These are phyloP conservation scores for Drosophila orena DNA, from an alignment of 1,140 invertebrate genomes.

Conservation along the genomic window DNA sequence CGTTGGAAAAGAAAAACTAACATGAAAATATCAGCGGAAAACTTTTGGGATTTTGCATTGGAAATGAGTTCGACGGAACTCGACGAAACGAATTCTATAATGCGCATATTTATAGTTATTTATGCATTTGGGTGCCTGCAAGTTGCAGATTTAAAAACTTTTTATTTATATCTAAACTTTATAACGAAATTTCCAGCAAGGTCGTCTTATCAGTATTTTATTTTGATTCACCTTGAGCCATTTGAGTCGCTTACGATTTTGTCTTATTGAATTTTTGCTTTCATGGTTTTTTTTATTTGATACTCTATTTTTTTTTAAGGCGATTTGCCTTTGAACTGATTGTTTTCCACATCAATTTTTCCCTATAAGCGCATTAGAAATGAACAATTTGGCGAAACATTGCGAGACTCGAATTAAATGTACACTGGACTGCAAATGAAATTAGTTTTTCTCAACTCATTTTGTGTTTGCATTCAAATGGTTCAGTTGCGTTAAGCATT, in stretches of 20 bases:
- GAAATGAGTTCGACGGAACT: conserved; percentile 3
- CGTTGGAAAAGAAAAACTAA: background rate
- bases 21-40: conserved; percentile 5
- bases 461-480: background rate
- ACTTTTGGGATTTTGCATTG: conserved; percentile 31
- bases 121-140: conserved; percentile 28
- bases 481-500: background rate
- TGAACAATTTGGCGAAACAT: conserved; percentile 1
- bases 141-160: conserved; percentile 41
- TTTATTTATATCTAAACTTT: conserved; percentile 15
- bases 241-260: conserved; percentile 6
- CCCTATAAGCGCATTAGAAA: conserved; percentile 20
- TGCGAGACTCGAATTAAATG: background rate
- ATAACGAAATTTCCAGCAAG: conserved; percentile 23
- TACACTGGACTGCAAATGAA: background rate
- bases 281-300: background rate
- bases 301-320: conserved; percentile 1
- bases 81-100: conserved; percentile 34
- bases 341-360: background rate
- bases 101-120: conserved; percentile 42
- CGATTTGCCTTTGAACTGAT: conserved; percentile 22
- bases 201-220: conserved; percentile 1
- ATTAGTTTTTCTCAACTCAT: background rate
- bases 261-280: conserved; percentile 4
- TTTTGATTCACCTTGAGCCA: conserved; percentile 6